Evolutionary conservation across 1,140 invertebrate species (phyloP), one percentile per base, ranked within the genome.

Genomic region (Metopolophium dirhodum): DNA sequence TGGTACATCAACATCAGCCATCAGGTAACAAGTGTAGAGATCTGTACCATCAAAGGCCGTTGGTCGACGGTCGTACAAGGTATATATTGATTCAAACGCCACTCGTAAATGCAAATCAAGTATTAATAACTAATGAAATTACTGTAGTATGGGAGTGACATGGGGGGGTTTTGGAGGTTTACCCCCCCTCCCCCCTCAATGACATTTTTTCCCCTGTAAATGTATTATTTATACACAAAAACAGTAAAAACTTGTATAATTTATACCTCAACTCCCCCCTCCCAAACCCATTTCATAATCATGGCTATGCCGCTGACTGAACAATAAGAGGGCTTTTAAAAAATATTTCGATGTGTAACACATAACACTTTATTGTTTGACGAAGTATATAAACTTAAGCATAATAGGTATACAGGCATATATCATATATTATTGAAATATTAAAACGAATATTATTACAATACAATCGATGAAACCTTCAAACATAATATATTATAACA

Each of bases 391-490:
- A 77, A 14, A 77, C 61, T 77, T 77, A 77, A 77, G 20, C 61
- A 77, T n/a, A 77, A n/a, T 77, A 77, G 14, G 30, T 35, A n/a
- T n/a, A 77, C 14, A 77, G n/a, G 30, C 14, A 77, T 68, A n/a
- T 18, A 68, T n/a, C 51, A 68, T 68, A 30, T 61, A 77, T n/a
- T 68, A 77, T 77, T 18, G 30, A 77, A 77, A n/a, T 30, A 77
- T 77, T 77, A n/a, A 77, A 77, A 77, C 4, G 61, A 77, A 77
- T n/a, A 77, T 77, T 77, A 77, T n/a, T 77, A n/a, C 14, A 77
- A 77, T 77, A n/a, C 14, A 77, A 77, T 77, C 61, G 61, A 77
- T 77, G n/a, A 54, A n/a, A 77, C 61, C 61, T 77, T 77, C 61
- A 7, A n/a, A 77, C 61, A n/a, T 77, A 77, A 77, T 77, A 77